Conservation (phyloP, 2,113 vertebrate species). For the Microcebus murinus region DNA sequence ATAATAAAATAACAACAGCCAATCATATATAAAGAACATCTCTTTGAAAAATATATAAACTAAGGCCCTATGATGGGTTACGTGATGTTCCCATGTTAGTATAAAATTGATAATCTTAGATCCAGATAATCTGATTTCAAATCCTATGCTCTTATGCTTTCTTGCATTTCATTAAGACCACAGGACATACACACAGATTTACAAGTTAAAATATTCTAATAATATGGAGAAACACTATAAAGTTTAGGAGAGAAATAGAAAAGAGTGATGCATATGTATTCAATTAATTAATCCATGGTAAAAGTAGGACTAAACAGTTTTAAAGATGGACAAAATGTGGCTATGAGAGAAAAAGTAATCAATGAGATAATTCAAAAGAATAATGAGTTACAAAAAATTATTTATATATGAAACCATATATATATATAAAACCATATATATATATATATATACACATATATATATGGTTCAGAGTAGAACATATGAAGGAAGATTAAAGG, state of each 20-base stretch:
- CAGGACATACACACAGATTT: neutral
- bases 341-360: neutral
- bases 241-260: neutral
- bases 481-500: neutral
- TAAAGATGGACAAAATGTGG: neutral
- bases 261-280: neutral
- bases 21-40: neutral
- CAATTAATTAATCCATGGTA: neutral
- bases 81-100: neutral
- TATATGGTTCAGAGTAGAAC: neutral
- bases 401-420: neutral
- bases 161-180: neutral
- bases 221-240: neutral
- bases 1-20: neutral
- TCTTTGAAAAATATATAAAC: neutral
- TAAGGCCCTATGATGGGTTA: neutral
- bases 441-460: no score
- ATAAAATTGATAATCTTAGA: slow-evolving; percentile 1
- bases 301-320: neutral
- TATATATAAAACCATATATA: no score
- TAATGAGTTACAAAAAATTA: neutral
- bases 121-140: neutral
- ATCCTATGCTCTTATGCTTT: neutral
- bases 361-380: neutral
- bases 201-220: neutral